phyloP scores from a whole-genome alignment of 2,888 invertebrate species.

The Sesamia inferens region DNA sequence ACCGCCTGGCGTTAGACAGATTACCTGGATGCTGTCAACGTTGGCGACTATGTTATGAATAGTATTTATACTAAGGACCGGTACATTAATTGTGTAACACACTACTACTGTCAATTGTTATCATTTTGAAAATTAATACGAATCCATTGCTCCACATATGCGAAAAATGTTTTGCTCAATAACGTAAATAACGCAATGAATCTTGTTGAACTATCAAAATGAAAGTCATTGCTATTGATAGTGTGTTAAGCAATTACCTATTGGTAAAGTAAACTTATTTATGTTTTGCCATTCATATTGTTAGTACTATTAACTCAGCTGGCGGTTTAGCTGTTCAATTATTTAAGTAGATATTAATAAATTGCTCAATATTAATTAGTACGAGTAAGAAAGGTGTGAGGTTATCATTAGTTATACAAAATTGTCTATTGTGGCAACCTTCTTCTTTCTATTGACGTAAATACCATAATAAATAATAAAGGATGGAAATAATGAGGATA shows the following conservation, averaged over 20 bases:
- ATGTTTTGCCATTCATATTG: conserved; percentile 32
- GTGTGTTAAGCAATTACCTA: no score
- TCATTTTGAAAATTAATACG: no score
- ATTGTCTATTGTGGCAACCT: background rate
- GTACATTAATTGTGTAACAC: no score
- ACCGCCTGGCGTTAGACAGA: background rate
- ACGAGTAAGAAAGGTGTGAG: conserved; percentile 35
- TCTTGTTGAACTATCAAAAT: no score
- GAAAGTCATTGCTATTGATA: no score
- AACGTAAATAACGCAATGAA: no score
- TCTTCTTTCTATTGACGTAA: conserved; percentile 17
- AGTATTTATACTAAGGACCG: conserved; percentile 17
- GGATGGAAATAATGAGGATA: background rate
- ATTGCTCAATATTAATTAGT: conserved; percentile 46
- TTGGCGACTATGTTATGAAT: conserved; percentile 2
- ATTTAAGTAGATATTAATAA: conserved; percentile 24
- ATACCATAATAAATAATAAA: conserved; percentile 14
- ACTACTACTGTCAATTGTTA: no score
- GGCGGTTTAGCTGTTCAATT: conserved; percentile 36
- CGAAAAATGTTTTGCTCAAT: no score
- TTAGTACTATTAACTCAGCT: conserved; percentile 41
- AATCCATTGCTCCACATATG: no score
- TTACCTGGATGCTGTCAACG: background rate
- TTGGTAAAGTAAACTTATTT: conserved; percentile 25
- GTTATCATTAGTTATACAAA: conserved; percentile 37